Percentiles rank a stretch among this genome's conserved stretches.
These are phyloP conservation scores for Napeogenes sylphis DNA, from an alignment of 2,888 invertebrate species.

Conservation along the genomic window DNA sequence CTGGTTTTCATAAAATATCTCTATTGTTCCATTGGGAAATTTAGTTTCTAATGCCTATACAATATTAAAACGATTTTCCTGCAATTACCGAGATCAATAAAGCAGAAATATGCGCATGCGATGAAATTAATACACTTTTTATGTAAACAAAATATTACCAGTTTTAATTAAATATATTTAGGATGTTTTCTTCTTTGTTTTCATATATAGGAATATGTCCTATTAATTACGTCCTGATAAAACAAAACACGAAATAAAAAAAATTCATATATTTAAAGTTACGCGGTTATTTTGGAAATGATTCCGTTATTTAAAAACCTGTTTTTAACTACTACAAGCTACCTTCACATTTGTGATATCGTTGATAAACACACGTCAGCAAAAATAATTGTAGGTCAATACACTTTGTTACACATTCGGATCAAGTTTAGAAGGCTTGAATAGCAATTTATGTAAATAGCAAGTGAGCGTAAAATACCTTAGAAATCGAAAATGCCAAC, in stretches of 20 bases:
- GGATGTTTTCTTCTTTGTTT: too few species aligned
- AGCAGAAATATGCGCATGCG: background rate
- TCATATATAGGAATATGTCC: too few species aligned
- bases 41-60: constrained; percentile 42
- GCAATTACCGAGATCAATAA: constrained; percentile 1
- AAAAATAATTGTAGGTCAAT: constrained; percentile 44
- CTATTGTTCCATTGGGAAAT: constrained; percentile 32
- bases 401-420: constrained; percentile 47
- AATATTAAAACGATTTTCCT: constrained; percentile 16
- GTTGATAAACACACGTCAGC: background rate
- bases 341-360: background rate
- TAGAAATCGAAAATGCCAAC: constrained; percentile 34
- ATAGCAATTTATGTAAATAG: constrained; percentile 48
- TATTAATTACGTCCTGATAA: too few species aligned
- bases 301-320: too few species aligned
- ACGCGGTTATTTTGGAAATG: too few species aligned
- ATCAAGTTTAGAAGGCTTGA: constrained; percentile 48
- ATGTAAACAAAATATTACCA: too few species aligned
- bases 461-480: constrained; percentile 37
- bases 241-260: too few species aligned
- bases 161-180: too few species aligned
- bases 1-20: constrained; percentile 23
- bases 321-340: background rate
- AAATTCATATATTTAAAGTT: too few species aligned
- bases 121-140: background rate